Base-by-base conservation (phyloP, 2,113 vertebrate genomes). In the Gymnarchus niloticus region DNA sequence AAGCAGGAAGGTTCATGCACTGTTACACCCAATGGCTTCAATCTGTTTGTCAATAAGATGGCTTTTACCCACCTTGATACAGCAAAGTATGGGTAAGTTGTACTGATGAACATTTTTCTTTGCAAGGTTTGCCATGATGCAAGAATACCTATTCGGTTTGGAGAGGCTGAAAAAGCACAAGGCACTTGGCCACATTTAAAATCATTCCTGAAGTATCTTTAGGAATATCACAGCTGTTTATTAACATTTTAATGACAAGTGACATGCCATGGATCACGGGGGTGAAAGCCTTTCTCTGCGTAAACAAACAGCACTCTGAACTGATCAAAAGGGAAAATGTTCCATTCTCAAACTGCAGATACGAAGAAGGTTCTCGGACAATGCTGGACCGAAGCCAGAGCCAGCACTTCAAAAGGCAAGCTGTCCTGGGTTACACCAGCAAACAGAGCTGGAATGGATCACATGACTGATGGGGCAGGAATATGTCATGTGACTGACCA, bases 241-340 rank as follows among this genome's bases (percentile, higher is more conserved):
- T 85, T 85, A 85, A 46, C 51, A 78, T n/a, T 48, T 37, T 48
- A n/a, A 77, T 57, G 73, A 56, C 73, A 77, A 6, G 17, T 56
- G 84, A 46, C 69, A 54, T 78, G 84, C 49, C 19, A 51, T 33
- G 69, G 54, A 57, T 48, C 21, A 28, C 41, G 33, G 21, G 21
- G 10, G 80, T 33, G 48, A 77, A 77, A 85, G 37, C 51, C 84
- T 57, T 56, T 77, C 21, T n/a, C 69, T 17, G 21, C 28, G 54
- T 85, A 57, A 85, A 85, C 84, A 85, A 85, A 85, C 52, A 44
- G 37, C 69, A 9, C n/a, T 28, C 21, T 56, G 41, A 28, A 57
- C 51, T 44, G 52, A 85, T 85, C 69, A 85, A 80, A 80, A 19
- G 52, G 51, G 44, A 17, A 28, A n/a, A 85, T 5, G 82, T 25